Percentiles rank a stretch among this genome's conserved stretches.
Evolutionary conservation across 2,888 invertebrate genomes (phyloP).

Genomic region (Rhogogaster chlorosoma): DNA sequence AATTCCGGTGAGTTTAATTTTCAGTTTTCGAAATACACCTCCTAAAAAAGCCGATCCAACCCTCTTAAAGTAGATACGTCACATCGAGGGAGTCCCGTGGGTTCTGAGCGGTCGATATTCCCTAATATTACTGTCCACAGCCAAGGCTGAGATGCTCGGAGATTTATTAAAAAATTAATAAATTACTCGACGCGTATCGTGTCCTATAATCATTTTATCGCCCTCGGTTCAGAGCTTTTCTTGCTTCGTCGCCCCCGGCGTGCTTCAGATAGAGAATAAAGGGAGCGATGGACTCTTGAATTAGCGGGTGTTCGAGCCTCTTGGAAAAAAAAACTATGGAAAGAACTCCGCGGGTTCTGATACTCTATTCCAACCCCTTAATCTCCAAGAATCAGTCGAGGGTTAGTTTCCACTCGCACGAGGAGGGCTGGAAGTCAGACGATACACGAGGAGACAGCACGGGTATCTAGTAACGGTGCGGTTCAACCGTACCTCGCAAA

Average conservation of each 20-base stretch:
- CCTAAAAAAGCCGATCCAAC: not conserved
- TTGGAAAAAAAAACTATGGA: not conserved
- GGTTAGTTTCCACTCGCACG: slow-evolving; percentile 1
- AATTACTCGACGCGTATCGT: slow-evolving; percentile 28
- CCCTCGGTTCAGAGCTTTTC: slow-evolving; percentile 25
- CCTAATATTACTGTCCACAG: slow-evolving; percentile 14
- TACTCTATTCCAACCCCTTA: not conserved
- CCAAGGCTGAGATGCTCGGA: not conserved
- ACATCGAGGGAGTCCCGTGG: not conserved
- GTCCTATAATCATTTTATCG: slow-evolving; percentile 38
- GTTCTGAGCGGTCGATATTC: slow-evolving; percentile 12
- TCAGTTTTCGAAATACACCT: not conserved
- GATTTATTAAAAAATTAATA: slow-evolving; percentile 40
- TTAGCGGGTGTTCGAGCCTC: not conserved
- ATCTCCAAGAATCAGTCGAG: not conserved
- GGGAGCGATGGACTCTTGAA: not conserved
- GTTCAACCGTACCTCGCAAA: slow-evolving; percentile 34
- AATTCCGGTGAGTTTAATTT: not conserved
- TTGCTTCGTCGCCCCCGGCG: not conserved
- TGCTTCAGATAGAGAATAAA: not conserved
- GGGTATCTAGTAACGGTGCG: slow-evolving; percentile 31
- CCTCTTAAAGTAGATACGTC: slow-evolving; percentile 7
- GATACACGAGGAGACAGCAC: not conserved
- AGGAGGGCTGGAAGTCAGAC: slow-evolving; percentile 13
- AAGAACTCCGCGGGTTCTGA: slow-evolving; percentile 1